Conservation (phyloP, 2,113 vertebrate genomes). For the Pedionomus torquatus region DNA sequence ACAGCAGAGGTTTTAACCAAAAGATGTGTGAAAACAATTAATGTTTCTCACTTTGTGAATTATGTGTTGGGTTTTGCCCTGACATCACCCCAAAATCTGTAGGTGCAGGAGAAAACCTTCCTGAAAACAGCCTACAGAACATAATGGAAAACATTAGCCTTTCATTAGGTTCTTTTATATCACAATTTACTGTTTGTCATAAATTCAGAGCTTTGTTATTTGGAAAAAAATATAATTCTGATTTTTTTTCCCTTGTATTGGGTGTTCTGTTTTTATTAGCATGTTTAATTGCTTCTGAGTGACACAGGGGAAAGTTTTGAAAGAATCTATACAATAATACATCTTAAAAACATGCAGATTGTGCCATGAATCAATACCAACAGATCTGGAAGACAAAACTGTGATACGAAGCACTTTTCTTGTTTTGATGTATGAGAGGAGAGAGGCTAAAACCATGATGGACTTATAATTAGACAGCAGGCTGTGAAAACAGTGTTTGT, state of each 20-base stretch:
- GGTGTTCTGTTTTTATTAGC: background rate
- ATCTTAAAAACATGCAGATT: background rate
- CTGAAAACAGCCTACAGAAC: background rate
- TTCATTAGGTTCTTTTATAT: background rate
- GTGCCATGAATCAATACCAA: background rate
- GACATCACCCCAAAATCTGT: background rate
- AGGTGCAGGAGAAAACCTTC: background rate
- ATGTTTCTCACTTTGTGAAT: background rate
- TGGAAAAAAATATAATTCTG: background rate
- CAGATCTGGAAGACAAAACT: background rate
- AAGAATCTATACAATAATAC: background rate
- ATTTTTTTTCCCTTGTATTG: background rate
- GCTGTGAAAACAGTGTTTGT: background rate
- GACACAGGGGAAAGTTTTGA: background rate
- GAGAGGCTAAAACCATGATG: background rate
- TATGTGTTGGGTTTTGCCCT: background rate
- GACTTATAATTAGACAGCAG: background rate
- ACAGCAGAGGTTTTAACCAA: background rate
- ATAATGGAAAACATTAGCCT: background rate
- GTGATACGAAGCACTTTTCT: background rate
- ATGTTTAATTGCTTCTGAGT: background rate
- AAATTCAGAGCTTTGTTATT: background rate
- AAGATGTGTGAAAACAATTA: background rate
- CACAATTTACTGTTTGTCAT: background rate
- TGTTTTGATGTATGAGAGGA: background rate